Conservation (phyloP, 37 sponge, comb jelly and placozoan species). For the Halisarca cf. caerulea region DNA sequence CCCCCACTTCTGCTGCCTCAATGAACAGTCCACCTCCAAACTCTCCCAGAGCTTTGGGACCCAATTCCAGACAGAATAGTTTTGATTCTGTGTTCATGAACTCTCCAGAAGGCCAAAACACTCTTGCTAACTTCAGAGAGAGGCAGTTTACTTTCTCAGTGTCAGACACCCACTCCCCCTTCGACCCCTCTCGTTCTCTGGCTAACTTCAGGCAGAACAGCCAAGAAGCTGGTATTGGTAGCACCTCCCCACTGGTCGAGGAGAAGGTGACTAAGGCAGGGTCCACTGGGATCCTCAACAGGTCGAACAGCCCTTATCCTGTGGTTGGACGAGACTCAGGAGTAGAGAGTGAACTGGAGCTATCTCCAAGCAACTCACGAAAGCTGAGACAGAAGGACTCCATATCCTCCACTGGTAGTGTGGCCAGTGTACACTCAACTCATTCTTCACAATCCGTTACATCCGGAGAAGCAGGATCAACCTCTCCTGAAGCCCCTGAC, state of each 20-base stretch:
- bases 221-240: background rate
- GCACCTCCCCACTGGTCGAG: background rate
- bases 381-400: conserved; percentile 47
- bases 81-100: conserved; percentile 13
- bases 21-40: conserved; percentile 9
- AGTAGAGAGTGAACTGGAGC: conserved; percentile 9
- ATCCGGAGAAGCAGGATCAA: background rate
- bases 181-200: conserved; percentile 5
- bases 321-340: conserved; percentile 10
- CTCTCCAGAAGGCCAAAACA: conserved; percentile 5
- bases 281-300: background rate
- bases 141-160: conserved; percentile 16
- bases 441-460: background rate
- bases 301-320: conserved; percentile 9
- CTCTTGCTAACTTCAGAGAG: conserved; percentile 18
- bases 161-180: background rate
- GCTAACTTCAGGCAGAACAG: conserved; percentile 30
- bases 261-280: background rate
- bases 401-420: conserved; percentile 36
- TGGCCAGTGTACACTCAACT: background rate
- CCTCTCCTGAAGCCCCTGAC: background rate
- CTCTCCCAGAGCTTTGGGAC: conserved; percentile 9
- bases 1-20: background rate
- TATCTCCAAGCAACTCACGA: conserved; percentile 2
- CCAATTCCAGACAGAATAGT: conserved; percentile 16